phyloP scores from a whole-genome alignment of 2,888 invertebrate genomes.

The Lacanobia oleracea region DNA sequence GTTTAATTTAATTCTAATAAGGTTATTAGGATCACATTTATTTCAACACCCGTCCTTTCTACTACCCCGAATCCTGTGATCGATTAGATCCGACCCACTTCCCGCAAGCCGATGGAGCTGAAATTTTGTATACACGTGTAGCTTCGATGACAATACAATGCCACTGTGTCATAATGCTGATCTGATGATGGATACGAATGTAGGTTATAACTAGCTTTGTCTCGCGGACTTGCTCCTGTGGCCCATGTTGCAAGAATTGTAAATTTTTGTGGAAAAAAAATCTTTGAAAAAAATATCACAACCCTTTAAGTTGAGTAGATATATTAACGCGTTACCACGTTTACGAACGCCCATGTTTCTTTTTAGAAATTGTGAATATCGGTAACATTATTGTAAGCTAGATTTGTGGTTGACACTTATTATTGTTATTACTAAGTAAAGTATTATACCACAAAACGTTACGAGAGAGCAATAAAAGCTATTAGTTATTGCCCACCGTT shows the following conservation, averaged over 20 bases:
- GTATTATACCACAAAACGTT: constrained; percentile 18
- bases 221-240: background rate
- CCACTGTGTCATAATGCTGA: background rate
- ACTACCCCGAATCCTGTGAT: constrained; percentile 1
- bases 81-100: constrained; percentile 34
- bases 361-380: too few species aligned
- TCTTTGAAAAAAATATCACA: too few species aligned
- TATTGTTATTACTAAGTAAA: constrained; percentile 18
- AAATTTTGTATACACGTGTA: constrained; percentile 46
- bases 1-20: too few species aligned
- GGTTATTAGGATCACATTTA: background rate
- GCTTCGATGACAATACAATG: constrained; percentile 1
- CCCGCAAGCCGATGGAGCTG: background rate
- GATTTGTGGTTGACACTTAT: too few species aligned
- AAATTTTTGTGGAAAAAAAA: too few species aligned
- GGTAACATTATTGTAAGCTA: background rate
- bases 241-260: too few species aligned
- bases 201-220: background rate
- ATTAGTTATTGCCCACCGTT: constrained; percentile 37
- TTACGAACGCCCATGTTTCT: too few species aligned
- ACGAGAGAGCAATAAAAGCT: constrained; percentile 34
- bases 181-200: background rate
- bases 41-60: background rate
- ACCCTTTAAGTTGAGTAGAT: too few species aligned
- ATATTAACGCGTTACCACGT: too few species aligned